Evolutionary conservation across 2,888 invertebrate species (phyloP), one percentile per base, ranked within the genome.

Genomic region (Eupelmus urozonus): DNA sequence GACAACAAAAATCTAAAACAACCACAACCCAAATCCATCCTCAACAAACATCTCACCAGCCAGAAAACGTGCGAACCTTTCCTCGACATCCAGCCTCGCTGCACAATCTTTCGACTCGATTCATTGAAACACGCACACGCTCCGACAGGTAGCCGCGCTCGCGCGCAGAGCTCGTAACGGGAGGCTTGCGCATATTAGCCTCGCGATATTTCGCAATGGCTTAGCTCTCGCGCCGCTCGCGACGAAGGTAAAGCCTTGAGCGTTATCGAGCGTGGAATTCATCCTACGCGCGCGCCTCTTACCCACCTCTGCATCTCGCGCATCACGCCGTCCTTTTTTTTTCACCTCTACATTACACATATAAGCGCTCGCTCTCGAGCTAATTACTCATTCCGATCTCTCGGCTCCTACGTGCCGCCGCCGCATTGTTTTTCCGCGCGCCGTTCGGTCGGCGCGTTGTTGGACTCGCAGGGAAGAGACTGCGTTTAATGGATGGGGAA

Each of bases 211-310:
- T 67, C 67, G 76, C 51, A 65, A 71, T 18, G 7, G 18, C 25
- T 3, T 16, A 49, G 34, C 25, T 4, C 29, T 16, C 67, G 55
- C 55, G n/a, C 3, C 53, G 3, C 63, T 60, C 40, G 18, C 0
- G n/a, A n/a, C n/a, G n/a, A n/a, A n/a, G n/a, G n/a, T n/a, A 23
- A 2, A 75, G 76, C 82, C 82, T 82, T 82, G 81, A 79, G 75
- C 75, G 76, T 81, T 81, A 80, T 75, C 80, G 81, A 81, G 80
- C 67, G 69, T 72, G 71, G 77, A 76, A 78, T 82, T 79, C 81
- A 72, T 78, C 82, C 81, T 80, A 82, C 81, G 80, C 81, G 59
- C 69, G 55, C 60, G 13, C 74, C 78, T 34, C 34, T 29, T 25
- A 70, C 80, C 82, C 80, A 80, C 82, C 74, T 66, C 49, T 51